phyloP scores from a whole-genome alignment of 2,113 vertebrate species.

The Seriola quinqueradiata region DNA sequence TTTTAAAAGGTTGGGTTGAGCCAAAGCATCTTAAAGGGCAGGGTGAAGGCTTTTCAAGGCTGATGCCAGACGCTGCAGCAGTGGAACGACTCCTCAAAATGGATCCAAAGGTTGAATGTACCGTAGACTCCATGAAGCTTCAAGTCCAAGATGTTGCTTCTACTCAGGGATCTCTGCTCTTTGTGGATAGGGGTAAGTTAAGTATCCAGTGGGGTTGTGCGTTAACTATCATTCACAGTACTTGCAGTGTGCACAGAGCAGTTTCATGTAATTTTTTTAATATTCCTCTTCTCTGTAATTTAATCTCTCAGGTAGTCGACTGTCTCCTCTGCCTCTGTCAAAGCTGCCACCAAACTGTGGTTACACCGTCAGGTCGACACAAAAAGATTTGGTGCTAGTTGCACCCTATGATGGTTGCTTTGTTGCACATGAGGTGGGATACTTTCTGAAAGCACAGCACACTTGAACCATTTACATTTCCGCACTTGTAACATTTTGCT shows the following conservation, averaged over 20 bases:
- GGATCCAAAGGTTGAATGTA: conserved; percentile 82
- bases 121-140: conserved; percentile 75
- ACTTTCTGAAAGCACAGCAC: neutral
- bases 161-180: conserved; percentile 56
- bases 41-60: neutral
- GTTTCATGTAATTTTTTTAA: neutral
- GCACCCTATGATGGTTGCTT: conserved; percentile 83
- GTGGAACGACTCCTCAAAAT: conserved; percentile 68
- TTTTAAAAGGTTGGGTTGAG: conserved; percentile 60
- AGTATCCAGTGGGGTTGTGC: accelerated
- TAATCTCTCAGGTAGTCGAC: conserved; percentile 53
- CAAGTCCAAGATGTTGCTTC: conserved; percentile 59
- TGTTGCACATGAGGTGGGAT: conserved; percentile 70
- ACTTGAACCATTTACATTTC: neutral
- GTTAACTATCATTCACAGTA: neutral
- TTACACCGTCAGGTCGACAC: conserved; percentile 67
- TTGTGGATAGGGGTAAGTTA: conserved; percentile 72
- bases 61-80: neutral
- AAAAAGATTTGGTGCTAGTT: conserved; percentile 60
- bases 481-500: accelerated
- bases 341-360: conserved; percentile 81
- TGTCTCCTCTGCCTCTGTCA: conserved; percentile 76
- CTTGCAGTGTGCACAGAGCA: neutral
- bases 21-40: neutral
- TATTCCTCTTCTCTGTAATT: neutral